These are phyloP conservation scores for Nephrotoma appendiculata DNA, from an alignment of 2,888 invertebrate genomes.

Conservation along the genomic window DNA sequence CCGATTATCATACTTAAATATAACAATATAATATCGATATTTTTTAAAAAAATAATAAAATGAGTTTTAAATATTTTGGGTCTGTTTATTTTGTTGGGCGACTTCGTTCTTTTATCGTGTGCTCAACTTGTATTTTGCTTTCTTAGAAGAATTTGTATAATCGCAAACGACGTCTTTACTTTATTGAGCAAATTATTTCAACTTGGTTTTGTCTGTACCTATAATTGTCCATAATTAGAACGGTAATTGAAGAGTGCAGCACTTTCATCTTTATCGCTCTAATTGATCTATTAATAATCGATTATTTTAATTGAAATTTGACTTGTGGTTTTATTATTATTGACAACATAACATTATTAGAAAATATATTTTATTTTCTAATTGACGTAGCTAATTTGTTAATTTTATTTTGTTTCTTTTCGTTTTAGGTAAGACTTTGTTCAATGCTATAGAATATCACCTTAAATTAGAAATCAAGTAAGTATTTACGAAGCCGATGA, in stretches of 20 bases:
- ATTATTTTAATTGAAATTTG: background rate
- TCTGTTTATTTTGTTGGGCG: background rate
- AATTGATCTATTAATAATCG: background rate
- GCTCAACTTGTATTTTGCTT: no score
- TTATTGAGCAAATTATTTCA: background rate
- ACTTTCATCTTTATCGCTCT: background rate
- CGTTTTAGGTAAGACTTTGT: background rate
- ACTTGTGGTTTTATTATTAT: background rate
- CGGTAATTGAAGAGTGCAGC: background rate
- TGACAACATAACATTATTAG: background rate
- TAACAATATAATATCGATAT: background rate
- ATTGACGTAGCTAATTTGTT: background rate
- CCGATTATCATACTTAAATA: background rate
- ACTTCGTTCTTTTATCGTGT: no score
- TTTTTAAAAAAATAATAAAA: background rate
- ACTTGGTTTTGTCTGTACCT: background rate
- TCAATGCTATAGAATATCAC: background rate
- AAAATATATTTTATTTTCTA: background rate
- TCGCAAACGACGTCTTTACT: no score
- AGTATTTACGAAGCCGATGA: no score
- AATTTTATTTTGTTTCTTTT: background rate
- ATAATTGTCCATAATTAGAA: background rate
- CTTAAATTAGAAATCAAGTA: no score
- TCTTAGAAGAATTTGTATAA: no score
- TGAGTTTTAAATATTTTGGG: background rate